Conservation (phyloP, 1,140 invertebrate species). For the Rhynchophorus ferrugineus region DNA sequence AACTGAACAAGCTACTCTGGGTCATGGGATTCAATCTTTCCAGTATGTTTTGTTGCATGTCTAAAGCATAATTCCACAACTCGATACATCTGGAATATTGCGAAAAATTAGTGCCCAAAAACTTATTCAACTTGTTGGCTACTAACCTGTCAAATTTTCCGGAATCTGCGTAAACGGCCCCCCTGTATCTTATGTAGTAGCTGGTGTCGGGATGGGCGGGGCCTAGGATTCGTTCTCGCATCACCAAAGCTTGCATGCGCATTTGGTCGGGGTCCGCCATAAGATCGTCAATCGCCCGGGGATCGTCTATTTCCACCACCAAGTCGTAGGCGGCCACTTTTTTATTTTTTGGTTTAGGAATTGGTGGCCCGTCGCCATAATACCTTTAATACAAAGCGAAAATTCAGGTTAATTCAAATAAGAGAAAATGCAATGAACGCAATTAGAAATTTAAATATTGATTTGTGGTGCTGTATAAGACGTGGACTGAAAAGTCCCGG, state of each 20-base stretch:
- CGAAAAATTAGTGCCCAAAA: neutral
- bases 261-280: conserved; percentile 90
- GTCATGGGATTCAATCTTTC: conserved; percentile 92
- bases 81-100: conserved; percentile 60
- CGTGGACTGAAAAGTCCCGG: too few relatives aligned
- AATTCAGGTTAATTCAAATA: neutral
- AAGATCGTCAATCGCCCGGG: conserved; percentile 75
- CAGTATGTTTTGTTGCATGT: conserved; percentile 90
- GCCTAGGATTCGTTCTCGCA: conserved; percentile 83
- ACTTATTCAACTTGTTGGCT: neutral
- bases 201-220: conserved; percentile 93
- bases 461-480: too few relatives aligned
- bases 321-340: conserved; percentile 82
- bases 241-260: conserved; percentile 91
- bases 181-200: conserved; percentile 89
- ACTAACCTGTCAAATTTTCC: conserved; percentile 72
- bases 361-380: conserved; percentile 48
- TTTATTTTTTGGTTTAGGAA: conserved; percentile 31
- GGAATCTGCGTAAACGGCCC: conserved; percentile 90
- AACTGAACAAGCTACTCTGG: conserved; percentile 85
- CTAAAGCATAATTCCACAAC: conserved; percentile 93
- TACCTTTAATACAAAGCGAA: conserved; percentile 43
- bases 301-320: conserved; percentile 69
- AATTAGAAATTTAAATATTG: too few relatives aligned
- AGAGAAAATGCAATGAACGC: too few relatives aligned